These are phyloP conservation scores for Sphenodon punctatus DNA, from an alignment of 2,797 vertebrate genomes.

Conservation along the genomic window DNA sequence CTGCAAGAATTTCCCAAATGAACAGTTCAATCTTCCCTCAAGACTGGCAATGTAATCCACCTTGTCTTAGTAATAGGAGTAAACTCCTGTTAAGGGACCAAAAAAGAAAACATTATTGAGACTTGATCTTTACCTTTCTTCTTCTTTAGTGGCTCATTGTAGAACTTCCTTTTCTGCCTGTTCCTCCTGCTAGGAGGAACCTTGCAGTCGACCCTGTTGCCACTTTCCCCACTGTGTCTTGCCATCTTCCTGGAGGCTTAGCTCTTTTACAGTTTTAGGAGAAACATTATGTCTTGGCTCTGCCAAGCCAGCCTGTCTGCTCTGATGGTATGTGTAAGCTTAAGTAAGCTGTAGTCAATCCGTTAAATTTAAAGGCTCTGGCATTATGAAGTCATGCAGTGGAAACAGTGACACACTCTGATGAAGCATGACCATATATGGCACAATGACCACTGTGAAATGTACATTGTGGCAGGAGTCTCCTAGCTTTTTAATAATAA, in stretches of 20 bases:
- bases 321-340: not conserved
- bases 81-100: not conserved
- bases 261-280: not conserved
- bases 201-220: not conserved
- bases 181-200: slow-evolving; percentile 5
- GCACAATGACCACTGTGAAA: too few species aligned
- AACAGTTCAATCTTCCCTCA: not conserved
- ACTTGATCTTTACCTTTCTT: not conserved
- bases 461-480: too few species aligned
- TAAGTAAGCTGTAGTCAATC: not conserved
- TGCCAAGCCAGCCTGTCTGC: not conserved
- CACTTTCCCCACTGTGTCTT: not conserved
- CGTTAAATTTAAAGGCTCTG: not conserved
- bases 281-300: not conserved
- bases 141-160: not conserved
- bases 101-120: not conserved
- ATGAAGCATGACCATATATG: not conserved
- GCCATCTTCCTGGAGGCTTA: not conserved
- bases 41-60: not conserved
- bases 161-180: not conserved
- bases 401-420: not conserved
- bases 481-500: too few species aligned
- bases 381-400: too few species aligned
- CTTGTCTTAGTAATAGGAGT: not conserved
- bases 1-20: too few species aligned